Conservation (phyloP, 2,113 vertebrate species). For the Diadophis punctatus region DNA sequence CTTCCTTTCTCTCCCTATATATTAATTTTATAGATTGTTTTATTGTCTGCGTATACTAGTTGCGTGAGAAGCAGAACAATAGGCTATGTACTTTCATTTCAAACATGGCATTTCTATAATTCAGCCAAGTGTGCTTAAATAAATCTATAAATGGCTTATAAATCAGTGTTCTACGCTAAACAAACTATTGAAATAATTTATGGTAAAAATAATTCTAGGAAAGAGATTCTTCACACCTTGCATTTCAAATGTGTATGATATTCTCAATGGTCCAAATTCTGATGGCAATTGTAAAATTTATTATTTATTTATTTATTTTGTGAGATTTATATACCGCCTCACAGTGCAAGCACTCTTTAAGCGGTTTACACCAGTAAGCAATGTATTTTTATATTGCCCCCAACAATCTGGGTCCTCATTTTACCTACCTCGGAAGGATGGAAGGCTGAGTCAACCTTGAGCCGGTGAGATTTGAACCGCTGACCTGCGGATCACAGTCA, state of each 20-base stretch:
- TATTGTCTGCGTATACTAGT: constrained; percentile 75
- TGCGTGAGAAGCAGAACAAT: constrained; percentile 80
- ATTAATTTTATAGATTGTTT: constrained; percentile 83
- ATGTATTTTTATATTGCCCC: too few species aligned
- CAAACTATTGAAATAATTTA: constrained; percentile 75
- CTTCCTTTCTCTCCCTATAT: constrained; percentile 73
- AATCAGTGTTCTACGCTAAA: constrained; percentile 75
- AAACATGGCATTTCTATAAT: constrained; percentile 75
- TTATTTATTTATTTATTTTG: too few species aligned
- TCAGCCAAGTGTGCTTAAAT: constrained; percentile 71
- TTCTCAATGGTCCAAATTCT: not conserved
- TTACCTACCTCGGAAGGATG: too few species aligned
- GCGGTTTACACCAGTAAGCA: too few species aligned
- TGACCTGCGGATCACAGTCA: too few species aligned
- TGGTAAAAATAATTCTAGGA: constrained; percentile 74
- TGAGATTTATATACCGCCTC: too few species aligned
- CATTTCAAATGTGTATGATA: not conserved
- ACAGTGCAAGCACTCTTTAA: too few species aligned
- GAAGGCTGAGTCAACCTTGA: too few species aligned
- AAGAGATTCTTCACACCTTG: constrained; percentile 74
- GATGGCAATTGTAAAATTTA: not conserved
- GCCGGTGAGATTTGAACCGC: too few species aligned
- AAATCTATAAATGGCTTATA: constrained; percentile 76
- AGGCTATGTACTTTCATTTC: constrained; percentile 77
- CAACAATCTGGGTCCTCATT: too few species aligned